Percentiles rank a stretch among this genome's conserved stretches.
phyloP scores from a whole-genome alignment of 2,113 vertebrate genomes.

The Cyprinodon brontotheroides region DNA sequence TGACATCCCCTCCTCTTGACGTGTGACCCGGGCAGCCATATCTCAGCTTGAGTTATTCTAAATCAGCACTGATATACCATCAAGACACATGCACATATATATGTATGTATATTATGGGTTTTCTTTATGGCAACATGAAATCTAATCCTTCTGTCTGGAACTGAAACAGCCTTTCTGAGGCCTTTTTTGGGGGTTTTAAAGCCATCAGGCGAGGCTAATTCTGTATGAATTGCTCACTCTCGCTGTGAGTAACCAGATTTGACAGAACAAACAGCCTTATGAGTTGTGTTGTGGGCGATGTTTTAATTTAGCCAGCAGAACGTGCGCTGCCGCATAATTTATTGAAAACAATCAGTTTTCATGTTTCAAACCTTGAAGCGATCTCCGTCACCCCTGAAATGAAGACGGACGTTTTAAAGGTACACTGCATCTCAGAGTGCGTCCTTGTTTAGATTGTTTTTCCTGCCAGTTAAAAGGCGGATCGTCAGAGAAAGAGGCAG shows the following conservation, averaged over 20 bases:
- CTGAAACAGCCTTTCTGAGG: slow-evolving; percentile 33
- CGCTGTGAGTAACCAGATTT: slow-evolving; percentile 2
- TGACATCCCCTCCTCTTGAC: slow-evolving; percentile 4
- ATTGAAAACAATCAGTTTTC: slow-evolving; percentile 2
- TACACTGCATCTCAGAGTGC: neutral
- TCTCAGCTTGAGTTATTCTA: slow-evolving; percentile 34
- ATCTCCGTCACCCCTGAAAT: neutral
- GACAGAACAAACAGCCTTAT: slow-evolving; percentile 8
- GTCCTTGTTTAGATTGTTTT: neutral
- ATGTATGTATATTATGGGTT: slow-evolving; percentile 18
- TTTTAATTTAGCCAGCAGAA: slow-evolving; percentile 18
- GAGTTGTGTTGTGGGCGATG: neutral
- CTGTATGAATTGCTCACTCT: slow-evolving; percentile 2
- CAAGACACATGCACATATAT: neutral
- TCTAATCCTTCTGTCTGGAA: slow-evolving; percentile 29
- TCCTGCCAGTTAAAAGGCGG: neutral
- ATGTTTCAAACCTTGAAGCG: slow-evolving; percentile 5
- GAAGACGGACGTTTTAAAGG: neutral
- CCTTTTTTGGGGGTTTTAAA: slow-evolving; percentile 32
- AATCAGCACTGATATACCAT: slow-evolving; percentile 56
- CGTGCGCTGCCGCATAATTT: neutral
- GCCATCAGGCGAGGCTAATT: slow-evolving; percentile 32
- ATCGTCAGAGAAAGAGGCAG: neutral
- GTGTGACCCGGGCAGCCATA: slow-evolving; percentile 13
- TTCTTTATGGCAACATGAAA: slow-evolving; percentile 57